phyloP scores from a whole-genome alignment of 2,113 vertebrate genomes.

The Prolemur simus region DNA sequence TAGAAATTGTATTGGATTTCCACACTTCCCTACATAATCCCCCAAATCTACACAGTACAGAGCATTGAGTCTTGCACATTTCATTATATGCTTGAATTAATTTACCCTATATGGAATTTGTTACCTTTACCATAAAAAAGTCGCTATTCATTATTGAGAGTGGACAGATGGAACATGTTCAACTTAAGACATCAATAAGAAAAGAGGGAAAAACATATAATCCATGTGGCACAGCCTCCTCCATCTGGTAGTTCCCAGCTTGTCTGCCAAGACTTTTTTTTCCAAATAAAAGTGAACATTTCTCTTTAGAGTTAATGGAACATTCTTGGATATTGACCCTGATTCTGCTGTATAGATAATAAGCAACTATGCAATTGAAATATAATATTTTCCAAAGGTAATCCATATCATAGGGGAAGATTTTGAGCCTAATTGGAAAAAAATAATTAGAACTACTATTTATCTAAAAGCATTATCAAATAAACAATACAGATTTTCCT shows the following conservation, averaged over 20 bases:
- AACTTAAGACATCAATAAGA: constrained; percentile 88
- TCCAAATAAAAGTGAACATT: constrained; percentile 86
- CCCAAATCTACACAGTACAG: constrained; percentile 39
- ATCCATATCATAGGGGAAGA: constrained; percentile 76
- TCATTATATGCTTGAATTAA: constrained; percentile 89
- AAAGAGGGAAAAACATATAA: constrained; percentile 79
- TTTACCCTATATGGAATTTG: constrained; percentile 87
- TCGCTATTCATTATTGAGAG: constrained; percentile 86
- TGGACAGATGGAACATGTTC: constrained; percentile 88
- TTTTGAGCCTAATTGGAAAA: constrained; percentile 74
- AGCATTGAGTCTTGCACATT: constrained; percentile 74
- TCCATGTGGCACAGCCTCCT: constrained; percentile 84
- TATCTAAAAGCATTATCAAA: constrained; percentile 79
- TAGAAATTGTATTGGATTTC: constrained; percentile 78
- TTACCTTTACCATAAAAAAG: constrained; percentile 86
- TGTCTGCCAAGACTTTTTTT: constrained; percentile 85
- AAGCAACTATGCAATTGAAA: constrained; percentile 81
- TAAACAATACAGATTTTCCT: constrained; percentile 77
- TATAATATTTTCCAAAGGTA: constrained; percentile 77
- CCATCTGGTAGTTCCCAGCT: constrained; percentile 85
- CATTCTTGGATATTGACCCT: constrained; percentile 82
- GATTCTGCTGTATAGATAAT: constrained; percentile 83
- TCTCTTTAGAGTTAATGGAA: constrained; percentile 84
- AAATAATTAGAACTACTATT: constrained; percentile 76
- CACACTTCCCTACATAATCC: constrained; percentile 69